phyloP scores from a whole-genome alignment of 2,797 vertebrate genomes.

The Spea hammondii region DNA sequence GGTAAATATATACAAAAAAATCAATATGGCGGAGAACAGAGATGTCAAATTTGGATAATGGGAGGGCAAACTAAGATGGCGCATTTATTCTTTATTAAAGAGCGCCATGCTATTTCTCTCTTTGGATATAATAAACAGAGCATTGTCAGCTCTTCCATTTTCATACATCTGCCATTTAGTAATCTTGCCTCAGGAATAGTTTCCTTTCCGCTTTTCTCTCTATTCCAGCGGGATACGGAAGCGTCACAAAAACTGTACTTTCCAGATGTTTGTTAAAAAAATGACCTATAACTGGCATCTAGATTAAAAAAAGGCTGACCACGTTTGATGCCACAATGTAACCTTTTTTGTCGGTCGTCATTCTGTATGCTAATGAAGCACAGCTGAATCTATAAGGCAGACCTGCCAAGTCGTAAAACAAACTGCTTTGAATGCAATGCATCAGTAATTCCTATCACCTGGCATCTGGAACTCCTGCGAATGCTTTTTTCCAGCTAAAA shows the following conservation, averaged over 20 bases:
- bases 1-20: too few species aligned
- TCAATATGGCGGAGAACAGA: too few species aligned
- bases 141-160: slow-evolving; percentile 36
- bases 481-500: slow-evolving; percentile 49
- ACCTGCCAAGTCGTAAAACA: slow-evolving; percentile 54
- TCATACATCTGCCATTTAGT: slow-evolving; percentile 34
- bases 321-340: neutral
- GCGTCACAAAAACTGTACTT: slow-evolving; percentile 38
- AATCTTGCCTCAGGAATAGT: slow-evolving; percentile 51
- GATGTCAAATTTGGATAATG: too few species aligned
- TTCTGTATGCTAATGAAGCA: slow-evolving; percentile 49
- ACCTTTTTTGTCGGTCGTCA: slow-evolving; percentile 34
- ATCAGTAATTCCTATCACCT: slow-evolving; percentile 53
- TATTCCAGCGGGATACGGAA: slow-evolving; percentile 54
- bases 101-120: slow-evolving; percentile 20
- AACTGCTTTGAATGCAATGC: slow-evolving; percentile 51
- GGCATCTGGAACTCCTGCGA: slow-evolving; percentile 54
- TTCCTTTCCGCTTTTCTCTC: slow-evolving; percentile 46
- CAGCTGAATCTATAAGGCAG: slow-evolving; percentile 51
- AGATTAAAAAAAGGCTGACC: slow-evolving; percentile 31
- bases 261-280: slow-evolving; percentile 56
- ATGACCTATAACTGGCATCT: slow-evolving; percentile 48
- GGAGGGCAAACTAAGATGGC: too few species aligned
- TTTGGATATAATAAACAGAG: slow-evolving; percentile 14
- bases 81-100: neutral